Evolutionary conservation across 2,888 invertebrate species (phyloP).

Genomic region (Lithophane semibrunnea): DNA sequence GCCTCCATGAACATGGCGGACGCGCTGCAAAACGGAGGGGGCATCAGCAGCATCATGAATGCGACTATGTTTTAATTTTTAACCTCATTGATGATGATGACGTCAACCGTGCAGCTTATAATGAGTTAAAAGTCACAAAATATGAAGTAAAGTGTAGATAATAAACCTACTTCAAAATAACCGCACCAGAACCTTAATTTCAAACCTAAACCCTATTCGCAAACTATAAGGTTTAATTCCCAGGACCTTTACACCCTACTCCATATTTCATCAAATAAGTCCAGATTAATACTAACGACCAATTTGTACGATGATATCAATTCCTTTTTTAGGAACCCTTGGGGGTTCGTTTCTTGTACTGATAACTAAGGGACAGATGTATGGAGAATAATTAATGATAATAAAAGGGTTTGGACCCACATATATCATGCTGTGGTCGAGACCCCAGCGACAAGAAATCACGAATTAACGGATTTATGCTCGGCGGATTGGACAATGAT

Average conservation of each 20-base stretch:
- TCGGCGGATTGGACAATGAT: constrained; percentile 17
- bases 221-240: constrained; percentile 38
- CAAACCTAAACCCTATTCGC: constrained; percentile 20
- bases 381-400: constrained; percentile 69
- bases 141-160: no score
- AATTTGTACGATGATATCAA: constrained; percentile 64
- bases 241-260: neutral
- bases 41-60: no score
- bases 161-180: constrained; percentile 23
- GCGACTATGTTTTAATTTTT: no score
- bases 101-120: no score
- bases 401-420: constrained; percentile 62
- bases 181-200: constrained; percentile 25
- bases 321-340: constrained; percentile 59
- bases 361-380: constrained; percentile 61
- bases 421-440: constrained; percentile 68
- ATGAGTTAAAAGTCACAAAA: no score
- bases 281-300: constrained; percentile 57
- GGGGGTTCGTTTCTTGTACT: constrained; percentile 57
- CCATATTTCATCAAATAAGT: constrained; percentile 51
- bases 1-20: no score
- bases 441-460: constrained; percentile 67
- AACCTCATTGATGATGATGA: no score
- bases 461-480: constrained; percentile 70
- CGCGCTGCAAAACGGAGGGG: no score